A percentile compares a stretch with the other conserved stretches of the same genome.
Evolutionary conservation across 2,113 vertebrate genomes (phyloP).

Genomic region (Platichthys stellatus): DNA sequence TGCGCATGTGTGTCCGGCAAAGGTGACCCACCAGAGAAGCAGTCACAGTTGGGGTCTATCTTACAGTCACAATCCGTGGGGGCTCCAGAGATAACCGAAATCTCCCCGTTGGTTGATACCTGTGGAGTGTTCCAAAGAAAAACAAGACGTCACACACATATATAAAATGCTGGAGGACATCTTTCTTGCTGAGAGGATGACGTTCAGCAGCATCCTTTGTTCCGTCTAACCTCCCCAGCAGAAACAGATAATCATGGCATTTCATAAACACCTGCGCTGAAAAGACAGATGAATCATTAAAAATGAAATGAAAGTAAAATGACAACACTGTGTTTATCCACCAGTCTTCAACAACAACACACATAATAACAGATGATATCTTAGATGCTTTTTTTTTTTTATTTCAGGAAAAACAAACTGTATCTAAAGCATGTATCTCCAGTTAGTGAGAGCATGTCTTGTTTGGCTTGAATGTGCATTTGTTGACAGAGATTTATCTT

Average conservation of each 20-base stretch:
- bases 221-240: slow-evolving; percentile 6
- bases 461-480: not conserved
- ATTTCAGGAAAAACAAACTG: not conserved
- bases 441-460: not conserved
- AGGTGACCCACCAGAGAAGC: slow-evolving; percentile 90
- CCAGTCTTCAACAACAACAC: not conserved
- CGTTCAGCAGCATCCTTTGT: slow-evolving; percentile 28
- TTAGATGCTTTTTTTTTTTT: not conserved
- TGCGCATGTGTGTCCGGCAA: slow-evolving; percentile 19
- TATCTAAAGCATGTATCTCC: not conserved
- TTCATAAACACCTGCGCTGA: slow-evolving; percentile 23
- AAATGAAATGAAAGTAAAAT: slow-evolving; percentile 7
- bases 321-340: not conserved
- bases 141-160: slow-evolving; percentile 10
- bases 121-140: slow-evolving; percentile 54
- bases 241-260: slow-evolving; percentile 37
- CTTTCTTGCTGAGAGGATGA: slow-evolving; percentile 24
- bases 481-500: slow-evolving; percentile 12
- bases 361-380: slow-evolving; percentile 17
- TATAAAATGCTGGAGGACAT: slow-evolving; percentile 17
- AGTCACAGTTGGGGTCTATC: slow-evolving; percentile 98
- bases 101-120: slow-evolving; percentile 96
- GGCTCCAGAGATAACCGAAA: slow-evolving; percentile 91
- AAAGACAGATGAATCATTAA: slow-evolving; percentile 15
- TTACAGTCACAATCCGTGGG: slow-evolving; percentile 98